Base-by-base conservation (phyloP, 2,888 invertebrate species). In the Agrenia bidenticulata region DNA sequence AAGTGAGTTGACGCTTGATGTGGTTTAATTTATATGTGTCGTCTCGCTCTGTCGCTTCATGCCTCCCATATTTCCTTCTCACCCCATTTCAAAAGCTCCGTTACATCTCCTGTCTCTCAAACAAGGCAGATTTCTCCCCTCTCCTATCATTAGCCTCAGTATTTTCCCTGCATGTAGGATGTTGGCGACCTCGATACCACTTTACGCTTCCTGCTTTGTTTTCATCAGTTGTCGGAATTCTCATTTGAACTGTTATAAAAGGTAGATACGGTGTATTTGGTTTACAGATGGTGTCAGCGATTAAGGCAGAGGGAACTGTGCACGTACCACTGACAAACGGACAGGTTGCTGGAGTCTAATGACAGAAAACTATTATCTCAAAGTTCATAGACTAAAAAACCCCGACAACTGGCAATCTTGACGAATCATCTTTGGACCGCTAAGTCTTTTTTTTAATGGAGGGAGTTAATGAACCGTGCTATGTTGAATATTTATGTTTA, bases 331-430 rank as follows among this genome's bases (percentile, higher is more conserved):
- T 74, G 45, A 67, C 62, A 32, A 74, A 72, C 62, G 74, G 70
- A 66, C 74, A 74, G 64, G 72, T 69, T 2, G 74, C 70, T 39
- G 72, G 74, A 63, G 67, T 74, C 51, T 74, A 68, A 72, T 5
- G 45, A 45, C 15, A 19, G n/a, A n/a, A 32, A 32, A 32, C 5
- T 32, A 32, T 32, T 32, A 32, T 32, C 32, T 32, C n/a, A n/a
- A n/a, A n/a, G n/a, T n/a, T n/a, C n/a, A n/a, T n/a, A n/a, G n/a
- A n/a, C n/a, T n/a, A n/a, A n/a, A n/a, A n/a, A n/a, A n/a, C n/a
- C n/a, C n/a, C n/a, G n/a, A n/a, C n/a, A n/a, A n/a, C n/a, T n/a
- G n/a, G n/a, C n/a, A n/a, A n/a, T n/a, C n/a, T n/a, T n/a, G n/a
- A n/a, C n/a, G n/a, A n/a, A n/a, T n/a, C n/a, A n/a, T n/a, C n/a